Base-by-base conservation (phyloP, 1,140 invertebrate genomes). In the Macrotrachela quadricornifera region DNA sequence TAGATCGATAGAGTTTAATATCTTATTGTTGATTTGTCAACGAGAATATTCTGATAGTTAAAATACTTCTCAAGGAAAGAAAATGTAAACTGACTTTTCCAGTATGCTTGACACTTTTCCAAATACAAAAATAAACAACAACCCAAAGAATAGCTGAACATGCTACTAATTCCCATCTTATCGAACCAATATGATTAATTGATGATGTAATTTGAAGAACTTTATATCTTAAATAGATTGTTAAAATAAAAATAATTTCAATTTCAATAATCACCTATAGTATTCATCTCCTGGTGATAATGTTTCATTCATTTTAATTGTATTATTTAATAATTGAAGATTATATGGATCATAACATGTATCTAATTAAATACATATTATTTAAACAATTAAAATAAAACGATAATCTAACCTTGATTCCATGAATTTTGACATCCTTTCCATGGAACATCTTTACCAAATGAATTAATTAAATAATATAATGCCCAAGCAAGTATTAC, bases 401-500 rank as follows among this genome's bases (percentile, higher is more conserved):
- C 73, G 0, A 30, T 30, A 30, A 30, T 30, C 10, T 10, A 14
- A 42, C 73, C 66, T 2, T 80, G 80, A 62, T 85, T 85, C 82
- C 84, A 87, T 53, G 78, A 74, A 62, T 85, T 81, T 37, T 75
- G 74, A 64, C 85, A 90, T 52, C 78, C 77, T 15, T 77, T 76
- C 85, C 85, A 90, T 2, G 83, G 83, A 55, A 82, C 78, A 49
- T 80, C 77, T n/a, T 77, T 74, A 63, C 77, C 79, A 62, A 87
- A 83, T 13, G 83, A 82, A 36, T 81, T 77, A 60, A 86, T 83
- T 63, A 90, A 80, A 66, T 87, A 88, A 67, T 83, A 84, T 56
- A 87, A 78, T 44, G 44, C 41, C 75, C 85, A 88, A 16, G 83
- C 81, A 63, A 88, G 84, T 64, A 91, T 85, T 49, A 88, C 82